Base-by-base conservation (phyloP, 2,888 invertebrate species). In the Mellilla xanthometata region DNA sequence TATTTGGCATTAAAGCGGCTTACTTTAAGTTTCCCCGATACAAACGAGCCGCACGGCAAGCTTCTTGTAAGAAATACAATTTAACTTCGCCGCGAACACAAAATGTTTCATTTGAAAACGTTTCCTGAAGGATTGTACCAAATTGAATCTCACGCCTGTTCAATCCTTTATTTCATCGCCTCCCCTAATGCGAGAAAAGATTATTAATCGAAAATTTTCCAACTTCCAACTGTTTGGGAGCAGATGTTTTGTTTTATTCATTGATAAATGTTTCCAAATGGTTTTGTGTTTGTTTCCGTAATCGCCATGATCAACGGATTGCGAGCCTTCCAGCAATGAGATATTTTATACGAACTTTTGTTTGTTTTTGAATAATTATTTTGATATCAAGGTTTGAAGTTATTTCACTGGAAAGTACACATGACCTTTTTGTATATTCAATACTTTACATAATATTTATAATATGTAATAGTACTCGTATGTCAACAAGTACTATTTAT, bases 91-190 rank as follows among this genome's bases (percentile, higher is more conserved):
- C 64, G 58, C 58, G 63, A 79, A 80, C 78, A 79, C 78, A 79
- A 77, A 85, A 81, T 80, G 79, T 81, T 87, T 79, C 76, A 79
- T 81, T 82, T 72, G 72, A 75, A 80, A 79, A 65, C 75, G 65
- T 83, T 84, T 82, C 77, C 76, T 78, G 69, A 73, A 78, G 75
- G 78, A 80, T 79, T 79, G 76, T 81, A 78, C 80, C 77, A 82
- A 87, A 87, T 85, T 85, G 80, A 80, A 84, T 84, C 80, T 80
- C 73, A 79, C 80, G 79, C 77, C 74, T 65, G 70, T 73, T 75
- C 81, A 85, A 81, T 78, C 82, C 81, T 83, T 86, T 83, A 81
- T 85, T 84, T 81, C 76, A 76, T 77, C 76, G 73, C 71, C 65
- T 72, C 58, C 66, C 64, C 68, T 75, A 78, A 80, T 79, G 68